Percentiles rank a stretch among this genome's conserved stretches.
These are phyloP conservation scores for Dryobates pubescens DNA, from an alignment of 2,797 vertebrate genomes.

Conservation along the genomic window DNA sequence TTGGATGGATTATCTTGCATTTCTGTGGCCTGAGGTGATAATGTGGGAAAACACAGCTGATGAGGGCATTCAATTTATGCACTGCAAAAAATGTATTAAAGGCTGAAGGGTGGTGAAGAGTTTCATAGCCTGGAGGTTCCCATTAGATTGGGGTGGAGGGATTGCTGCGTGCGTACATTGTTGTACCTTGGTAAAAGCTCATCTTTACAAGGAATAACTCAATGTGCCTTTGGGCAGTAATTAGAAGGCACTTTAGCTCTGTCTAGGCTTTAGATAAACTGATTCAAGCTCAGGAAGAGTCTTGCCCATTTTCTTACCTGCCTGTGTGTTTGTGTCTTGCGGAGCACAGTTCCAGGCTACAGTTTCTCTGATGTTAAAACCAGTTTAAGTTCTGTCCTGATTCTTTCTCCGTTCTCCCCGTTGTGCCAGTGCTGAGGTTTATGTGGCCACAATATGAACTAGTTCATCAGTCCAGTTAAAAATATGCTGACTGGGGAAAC, in stretches of 20 bases:
- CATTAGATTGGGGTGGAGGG: background rate
- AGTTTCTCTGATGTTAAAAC: background rate
- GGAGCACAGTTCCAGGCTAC: background rate
- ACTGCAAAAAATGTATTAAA: background rate
- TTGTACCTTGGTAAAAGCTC: background rate
- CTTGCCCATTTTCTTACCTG: background rate
- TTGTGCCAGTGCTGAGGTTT: background rate
- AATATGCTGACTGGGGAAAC: background rate
- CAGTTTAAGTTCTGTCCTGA: background rate
- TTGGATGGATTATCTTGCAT: background rate
- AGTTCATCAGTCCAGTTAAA: background rate
- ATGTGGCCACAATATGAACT: background rate
- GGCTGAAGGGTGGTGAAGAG: background rate
- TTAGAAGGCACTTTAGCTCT: background rate
- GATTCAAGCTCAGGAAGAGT: background rate
- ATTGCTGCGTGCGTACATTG: background rate
- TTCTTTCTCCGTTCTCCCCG: background rate
- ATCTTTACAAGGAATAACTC: background rate
- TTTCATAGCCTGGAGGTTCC: background rate
- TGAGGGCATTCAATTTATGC: background rate
- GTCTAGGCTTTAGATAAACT: background rate
- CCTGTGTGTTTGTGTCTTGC: background rate
- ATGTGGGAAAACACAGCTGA: conserved; percentile 7
- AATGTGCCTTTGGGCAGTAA: background rate
- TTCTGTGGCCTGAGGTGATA: conserved; percentile 5